These are phyloP conservation scores for Saccostrea cuccullata DNA, from an alignment of 1,140 invertebrate genomes.

Conservation along the genomic window DNA sequence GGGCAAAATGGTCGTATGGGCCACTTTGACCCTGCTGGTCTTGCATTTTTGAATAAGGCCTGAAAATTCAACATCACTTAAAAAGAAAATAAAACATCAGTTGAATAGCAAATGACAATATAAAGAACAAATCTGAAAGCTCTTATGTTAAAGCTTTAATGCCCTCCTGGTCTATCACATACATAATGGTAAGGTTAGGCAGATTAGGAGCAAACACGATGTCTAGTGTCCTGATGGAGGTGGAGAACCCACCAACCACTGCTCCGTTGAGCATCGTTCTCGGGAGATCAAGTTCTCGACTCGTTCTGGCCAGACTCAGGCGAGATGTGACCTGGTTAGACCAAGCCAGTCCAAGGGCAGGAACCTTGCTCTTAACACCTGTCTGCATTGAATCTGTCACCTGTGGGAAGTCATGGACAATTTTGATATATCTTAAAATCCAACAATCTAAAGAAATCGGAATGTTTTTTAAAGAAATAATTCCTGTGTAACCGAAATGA, in stretches of 20 bases:
- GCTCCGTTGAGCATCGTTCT: slow-evolving; percentile 49
- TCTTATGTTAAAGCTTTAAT: slow-evolving; percentile 54
- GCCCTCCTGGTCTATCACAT: slow-evolving; percentile 75
- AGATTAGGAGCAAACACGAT: slow-evolving; percentile 79
- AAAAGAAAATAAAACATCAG: neutral
- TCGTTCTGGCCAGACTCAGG: slow-evolving; percentile 79
- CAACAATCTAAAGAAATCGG: too few relatives aligned
- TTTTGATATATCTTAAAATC: too few relatives aligned
- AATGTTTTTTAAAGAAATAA: too few relatives aligned
- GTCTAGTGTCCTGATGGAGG: slow-evolving; percentile 71
- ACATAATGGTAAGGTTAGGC: slow-evolving; percentile 66
- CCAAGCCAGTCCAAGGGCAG: slow-evolving; percentile 83
- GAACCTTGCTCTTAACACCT: slow-evolving; percentile 58
- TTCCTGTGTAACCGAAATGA: too few relatives aligned
- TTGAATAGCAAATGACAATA: neutral
- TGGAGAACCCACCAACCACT: slow-evolving; percentile 52
- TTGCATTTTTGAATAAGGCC: too few relatives aligned
- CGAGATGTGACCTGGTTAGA: slow-evolving; percentile 84
- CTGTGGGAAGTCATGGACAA: slow-evolving; percentile 47
- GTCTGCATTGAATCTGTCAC: slow-evolving; percentile 61
- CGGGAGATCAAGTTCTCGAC: slow-evolving; percentile 45
- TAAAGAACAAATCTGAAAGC: neutral
- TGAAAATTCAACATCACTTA: too few relatives aligned
- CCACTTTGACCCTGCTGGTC: too few relatives aligned
- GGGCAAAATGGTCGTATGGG: too few relatives aligned